Base-by-base conservation (phyloP, 2,797 vertebrate species). In the Urocyon cinereoargenteus region DNA sequence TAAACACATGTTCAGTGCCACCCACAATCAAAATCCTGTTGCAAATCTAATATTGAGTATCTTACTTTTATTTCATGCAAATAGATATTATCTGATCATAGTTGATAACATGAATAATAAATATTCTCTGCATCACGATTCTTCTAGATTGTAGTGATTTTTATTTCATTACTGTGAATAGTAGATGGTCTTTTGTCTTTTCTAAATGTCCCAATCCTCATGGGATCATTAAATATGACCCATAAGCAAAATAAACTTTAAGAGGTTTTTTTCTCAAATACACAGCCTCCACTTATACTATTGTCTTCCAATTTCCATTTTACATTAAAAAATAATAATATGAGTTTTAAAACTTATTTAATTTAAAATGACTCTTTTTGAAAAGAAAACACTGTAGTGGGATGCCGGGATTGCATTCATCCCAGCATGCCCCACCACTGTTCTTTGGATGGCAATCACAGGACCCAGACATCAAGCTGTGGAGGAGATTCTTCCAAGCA, bases 361-460 rank as follows among this genome's bases (percentile, higher is more conserved):
- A 84, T 96, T 96, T 93, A 16, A 97, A 97, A 97, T 88, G 59
- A 75, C 75, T 97, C 75, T 89, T 87, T 79, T 87, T 8, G 91
- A 95, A 87, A 94, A 95, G 36, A 73, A 88, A 92, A 83, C 40
- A 40, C 21, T 72, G 19, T 21, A n/a, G 62, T n/a, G 95, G 98
- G 97, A 90, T 97, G 93, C 94, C 70, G 97, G 97, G 97, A 96
- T 87, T 93, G 97, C 97, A 64, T 87, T 96, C 97, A 97, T 94
- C 98, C 97, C 98, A 97, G 98, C 98, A 96, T 19, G 16, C 94
- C 83, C 59, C 13, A 5, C 95, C 97, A 11, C 97, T 92, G 97
- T 96, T 98, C 96, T 97, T 99, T 99, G 99, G 99, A 98, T 86
- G 87, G 98, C 97, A 98, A 98, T 99, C 99, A 98, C 98, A 98